These are phyloP conservation scores for Proisotoma minuta DNA, from an alignment of 2,888 invertebrate genomes.

Conservation along the genomic window DNA sequence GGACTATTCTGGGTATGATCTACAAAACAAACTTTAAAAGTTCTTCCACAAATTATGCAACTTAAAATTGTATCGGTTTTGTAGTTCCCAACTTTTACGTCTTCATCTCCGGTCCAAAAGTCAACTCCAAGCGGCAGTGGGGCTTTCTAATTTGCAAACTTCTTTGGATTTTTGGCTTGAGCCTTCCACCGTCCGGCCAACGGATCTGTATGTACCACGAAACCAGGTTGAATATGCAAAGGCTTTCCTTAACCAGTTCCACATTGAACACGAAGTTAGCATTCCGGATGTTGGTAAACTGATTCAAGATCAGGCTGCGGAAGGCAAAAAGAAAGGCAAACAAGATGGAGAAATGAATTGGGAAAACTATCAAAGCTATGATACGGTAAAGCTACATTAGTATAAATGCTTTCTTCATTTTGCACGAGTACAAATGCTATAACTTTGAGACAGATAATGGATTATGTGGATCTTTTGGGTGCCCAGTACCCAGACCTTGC, in stretches of 20 bases:
- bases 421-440: no score
- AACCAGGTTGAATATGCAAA: constrained; percentile 15
- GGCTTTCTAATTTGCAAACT: constrained; percentile 52
- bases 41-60: no score
- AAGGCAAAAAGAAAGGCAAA: background rate
- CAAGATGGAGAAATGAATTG: constrained; percentile 32
- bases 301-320: constrained; percentile 20
- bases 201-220: constrained; percentile 56
- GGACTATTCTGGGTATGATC: no score
- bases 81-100: constrained; percentile 49
- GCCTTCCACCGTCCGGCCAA: constrained; percentile 56
- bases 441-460: constrained; percentile 47
- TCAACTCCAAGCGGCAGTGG: constrained; percentile 53
- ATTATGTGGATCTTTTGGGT: constrained; percentile 43
- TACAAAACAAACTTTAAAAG: no score
- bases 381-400: constrained; percentile 20
- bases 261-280: constrained; percentile 27
- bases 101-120: constrained; percentile 53
- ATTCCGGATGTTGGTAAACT: constrained; percentile 33
- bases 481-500: constrained; percentile 40
- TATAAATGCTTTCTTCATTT: background rate
- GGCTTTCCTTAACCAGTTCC: constrained; percentile 16
- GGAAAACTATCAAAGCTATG: constrained; percentile 34
- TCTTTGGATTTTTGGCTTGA: constrained; percentile 61
- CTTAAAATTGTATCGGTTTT: no score